Base-by-base conservation (phyloP, 1,140 invertebrate species). In the Platyura marginata region DNA sequence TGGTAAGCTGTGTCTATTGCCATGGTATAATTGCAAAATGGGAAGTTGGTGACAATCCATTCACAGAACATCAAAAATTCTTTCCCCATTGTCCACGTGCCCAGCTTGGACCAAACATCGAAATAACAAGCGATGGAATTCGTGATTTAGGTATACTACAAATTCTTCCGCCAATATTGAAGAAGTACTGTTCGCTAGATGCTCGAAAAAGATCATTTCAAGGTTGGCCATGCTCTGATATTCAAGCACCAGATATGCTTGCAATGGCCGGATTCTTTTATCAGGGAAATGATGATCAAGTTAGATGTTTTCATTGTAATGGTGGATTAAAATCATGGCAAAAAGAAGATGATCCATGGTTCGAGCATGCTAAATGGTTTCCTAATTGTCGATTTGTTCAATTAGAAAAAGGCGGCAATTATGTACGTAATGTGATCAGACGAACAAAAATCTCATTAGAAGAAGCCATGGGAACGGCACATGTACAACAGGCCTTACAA, bases 271-370 rank as follows among this genome's bases (percentile, higher is more conserved):
- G 84, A 23, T 84, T 88, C 53, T 87, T 76, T 60, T 86, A 82
- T 61, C 65, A 69, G 50, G 74, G 77, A 69, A 57, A 58, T 2
- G 56, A 51, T 13, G 59, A 61, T 62, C 70, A 81, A 65, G 87
- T 92, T 4, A 72, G 82, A 39, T 96, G 91, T 66, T 93, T 91
- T 63, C 81, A 89, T 62, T 96, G 91, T 64, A 81, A 86, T 56
- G 84, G 86, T 20, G 85, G 84, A 0, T 64, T 94, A 19, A 69
- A 78, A 46, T 77, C 80, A 52, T 96, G 90, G 90, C 77, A 86
- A 59, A 66, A 71, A 29, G 71, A 72, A 15, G 90, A 94, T 59
- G 76, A 86, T 55, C 83, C 86, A 10, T 92, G 87, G 88, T 66
- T 71, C 35, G 89, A 94, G 57, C 91, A 95, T 64, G 86, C 84